These are phyloP conservation scores for Macroglossus sobrinus DNA, from an alignment of 2,113 vertebrate species.

Conservation along the genomic window DNA sequence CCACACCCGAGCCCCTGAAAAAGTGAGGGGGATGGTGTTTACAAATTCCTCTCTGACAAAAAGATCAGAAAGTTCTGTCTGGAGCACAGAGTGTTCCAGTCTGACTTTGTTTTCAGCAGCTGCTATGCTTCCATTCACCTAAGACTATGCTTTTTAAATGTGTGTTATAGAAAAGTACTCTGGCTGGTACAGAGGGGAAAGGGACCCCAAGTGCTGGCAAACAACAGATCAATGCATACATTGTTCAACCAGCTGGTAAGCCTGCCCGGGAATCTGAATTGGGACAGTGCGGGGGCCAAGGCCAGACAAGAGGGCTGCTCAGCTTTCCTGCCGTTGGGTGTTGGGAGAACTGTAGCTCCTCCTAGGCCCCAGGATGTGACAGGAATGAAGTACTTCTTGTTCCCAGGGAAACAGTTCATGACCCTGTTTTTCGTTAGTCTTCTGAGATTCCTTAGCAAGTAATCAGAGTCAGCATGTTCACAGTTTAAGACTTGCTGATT, in stretches of 20 bases:
- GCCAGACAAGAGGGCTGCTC: neutral
- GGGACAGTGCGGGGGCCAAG: neutral
- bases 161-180: neutral
- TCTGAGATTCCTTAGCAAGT: neutral
- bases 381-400: neutral
- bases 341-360: neutral
- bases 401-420: neutral
- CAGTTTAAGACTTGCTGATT: neutral
- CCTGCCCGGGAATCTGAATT: accelerated
- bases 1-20: neutral
- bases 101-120: neutral
- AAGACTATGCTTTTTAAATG: neutral
- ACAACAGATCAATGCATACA: accelerated
- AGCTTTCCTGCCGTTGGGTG: neutral
- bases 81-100: neutral
- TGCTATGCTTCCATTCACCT: neutral
- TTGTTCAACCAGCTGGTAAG: neutral
- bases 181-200: accelerated
- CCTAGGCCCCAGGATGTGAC: neutral
- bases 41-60: neutral
- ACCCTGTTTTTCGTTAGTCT: neutral
- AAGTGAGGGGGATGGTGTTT: neutral
- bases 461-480: neutral
- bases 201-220: neutral
- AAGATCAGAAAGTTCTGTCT: neutral